These are phyloP conservation scores for Zoanthus gigantus DNA, from an alignment of 92 coral and sea anemone genomes.

Conservation along the genomic window DNA sequence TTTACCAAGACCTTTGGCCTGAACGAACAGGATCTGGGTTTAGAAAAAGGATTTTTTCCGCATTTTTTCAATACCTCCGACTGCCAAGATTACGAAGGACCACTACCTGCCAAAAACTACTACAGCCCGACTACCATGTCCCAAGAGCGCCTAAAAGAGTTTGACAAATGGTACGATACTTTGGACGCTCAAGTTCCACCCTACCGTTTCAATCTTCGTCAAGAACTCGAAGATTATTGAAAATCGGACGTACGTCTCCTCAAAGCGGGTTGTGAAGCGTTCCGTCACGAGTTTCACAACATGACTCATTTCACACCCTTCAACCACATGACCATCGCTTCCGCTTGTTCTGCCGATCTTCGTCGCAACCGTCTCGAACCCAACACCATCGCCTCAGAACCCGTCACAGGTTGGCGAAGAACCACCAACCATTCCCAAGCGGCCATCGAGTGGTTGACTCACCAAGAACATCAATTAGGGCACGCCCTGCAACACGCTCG, in stretches of 20 bases:
- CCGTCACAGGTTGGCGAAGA: background rate
- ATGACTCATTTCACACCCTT: background rate
- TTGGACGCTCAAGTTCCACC: background rate
- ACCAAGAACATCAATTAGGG: background rate
- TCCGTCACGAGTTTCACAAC: background rate
- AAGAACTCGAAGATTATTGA: background rate
- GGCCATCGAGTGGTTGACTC: background rate
- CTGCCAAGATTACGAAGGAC: background rate
- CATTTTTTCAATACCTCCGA: background rate
- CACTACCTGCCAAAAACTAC: background rate
- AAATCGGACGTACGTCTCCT: background rate
- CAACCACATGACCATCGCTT: background rate
- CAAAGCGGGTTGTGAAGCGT: background rate
- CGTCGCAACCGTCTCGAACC: background rate
- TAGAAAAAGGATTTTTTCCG: background rate
- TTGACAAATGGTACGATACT: background rate
- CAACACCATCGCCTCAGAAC: constrained; percentile 9
- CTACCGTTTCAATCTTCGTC: background rate
- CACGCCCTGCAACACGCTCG: background rate
- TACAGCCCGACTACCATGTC: background rate
- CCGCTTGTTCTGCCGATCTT: background rate
- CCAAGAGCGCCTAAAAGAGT: background rate
- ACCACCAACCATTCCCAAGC: background rate
- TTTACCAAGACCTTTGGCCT: background rate
- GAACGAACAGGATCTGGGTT: background rate